These are phyloP conservation scores for Drosophila ohnishii DNA, from an alignment of 1,140 invertebrate species.

Conservation along the genomic window DNA sequence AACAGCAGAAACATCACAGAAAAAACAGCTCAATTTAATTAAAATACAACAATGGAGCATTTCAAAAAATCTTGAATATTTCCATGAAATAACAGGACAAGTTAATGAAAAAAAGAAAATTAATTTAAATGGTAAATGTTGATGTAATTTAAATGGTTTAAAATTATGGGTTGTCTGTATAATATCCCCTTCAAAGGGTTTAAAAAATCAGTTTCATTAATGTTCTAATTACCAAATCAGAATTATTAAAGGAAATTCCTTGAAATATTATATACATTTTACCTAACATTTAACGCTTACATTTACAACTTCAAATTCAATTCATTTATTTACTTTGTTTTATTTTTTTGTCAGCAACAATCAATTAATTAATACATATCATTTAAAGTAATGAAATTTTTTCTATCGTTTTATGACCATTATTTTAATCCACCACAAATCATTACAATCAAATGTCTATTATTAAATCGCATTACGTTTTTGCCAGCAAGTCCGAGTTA, in stretches of 20 bases:
- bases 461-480: conserved; percentile 7
- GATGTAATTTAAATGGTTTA: not conserved
- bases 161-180: not conserved
- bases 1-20: conserved; percentile 1
- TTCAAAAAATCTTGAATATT: not conserved
- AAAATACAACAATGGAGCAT: not conserved
- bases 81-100: not conserved
- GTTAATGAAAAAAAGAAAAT: not conserved
- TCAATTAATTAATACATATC: conserved; percentile 2
- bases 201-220: too few species aligned
- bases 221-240: not conserved
- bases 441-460: conserved; percentile 13
- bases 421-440: conserved; percentile 13
- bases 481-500: conserved; percentile 6
- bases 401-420: not conserved
- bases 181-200: not conserved
- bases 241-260: not conserved
- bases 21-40: conserved; percentile 29
- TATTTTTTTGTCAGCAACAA: not conserved
- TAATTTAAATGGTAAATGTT: not conserved
- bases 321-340: not conserved
- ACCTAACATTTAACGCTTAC: too few species aligned
- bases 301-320: not conserved
- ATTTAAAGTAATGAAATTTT: not conserved
- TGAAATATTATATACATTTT: not conserved